Evolutionary conservation across 2,888 invertebrate genomes (phyloP).

Genomic region (Sylvicola cinctus): DNA sequence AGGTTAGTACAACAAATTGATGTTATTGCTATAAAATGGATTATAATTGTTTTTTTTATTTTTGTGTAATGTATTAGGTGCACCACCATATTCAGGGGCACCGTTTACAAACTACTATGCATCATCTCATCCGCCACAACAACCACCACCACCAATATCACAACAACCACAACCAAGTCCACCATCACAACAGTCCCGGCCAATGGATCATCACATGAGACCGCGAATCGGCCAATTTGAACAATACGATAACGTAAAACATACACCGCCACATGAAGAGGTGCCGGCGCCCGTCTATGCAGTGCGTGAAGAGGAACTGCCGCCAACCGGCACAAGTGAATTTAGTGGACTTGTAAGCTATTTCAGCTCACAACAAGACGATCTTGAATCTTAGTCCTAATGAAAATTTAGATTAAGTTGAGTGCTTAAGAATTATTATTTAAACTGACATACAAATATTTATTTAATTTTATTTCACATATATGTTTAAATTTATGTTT

Average conservation of each 20-base stretch:
- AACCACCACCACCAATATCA: background rate
- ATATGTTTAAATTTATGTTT: no score
- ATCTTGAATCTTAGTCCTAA: conserved; percentile 61
- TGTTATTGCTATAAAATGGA: no score
- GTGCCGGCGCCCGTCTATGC: no score
- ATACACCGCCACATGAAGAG: conserved; percentile 11
- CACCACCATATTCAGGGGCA: background rate
- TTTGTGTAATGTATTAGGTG: background rate
- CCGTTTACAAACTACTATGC: background rate
- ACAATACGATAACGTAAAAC: conserved; percentile 11
- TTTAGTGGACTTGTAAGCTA: conserved; percentile 83
- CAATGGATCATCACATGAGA: conserved; percentile 10
- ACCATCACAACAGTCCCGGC: background rate
- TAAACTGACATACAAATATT: no score
- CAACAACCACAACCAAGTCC: background rate
- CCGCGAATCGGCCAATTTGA: conserved; percentile 11
- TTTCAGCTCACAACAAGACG: conserved; percentile 80
- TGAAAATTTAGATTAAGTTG: no score
- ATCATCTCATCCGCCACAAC: no score
- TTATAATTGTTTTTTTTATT: no score
- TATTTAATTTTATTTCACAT: no score
- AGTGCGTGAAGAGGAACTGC: no score
- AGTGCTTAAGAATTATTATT: no score
- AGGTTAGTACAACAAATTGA: no score
- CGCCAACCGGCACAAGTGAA: conserved; percentile 30